These are phyloP conservation scores for Tetragnatha montana DNA, from an alignment of 2,888 invertebrate genomes.

Conservation along the genomic window DNA sequence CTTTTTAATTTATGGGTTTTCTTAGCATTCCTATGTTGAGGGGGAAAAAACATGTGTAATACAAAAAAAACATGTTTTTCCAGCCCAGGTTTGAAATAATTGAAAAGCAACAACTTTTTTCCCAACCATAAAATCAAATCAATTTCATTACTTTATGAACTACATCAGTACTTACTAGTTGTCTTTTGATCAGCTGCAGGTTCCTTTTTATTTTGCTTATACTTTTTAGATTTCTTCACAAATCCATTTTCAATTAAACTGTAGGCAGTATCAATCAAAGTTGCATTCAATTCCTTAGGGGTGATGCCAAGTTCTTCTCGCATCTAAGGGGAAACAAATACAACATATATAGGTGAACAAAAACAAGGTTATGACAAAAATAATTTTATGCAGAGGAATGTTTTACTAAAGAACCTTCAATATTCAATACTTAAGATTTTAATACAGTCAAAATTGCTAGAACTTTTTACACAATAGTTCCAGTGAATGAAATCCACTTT, in stretches of 20 bases:
- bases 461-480: too few species aligned
- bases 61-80: background rate
- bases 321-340: conserved; percentile 75
- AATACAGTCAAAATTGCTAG: too few species aligned
- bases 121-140: too few species aligned
- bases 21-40: background rate
- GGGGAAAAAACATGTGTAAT: background rate
- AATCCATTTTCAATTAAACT: conserved; percentile 78
- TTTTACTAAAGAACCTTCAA: too few species aligned
- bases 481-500: too few species aligned
- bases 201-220: conserved; percentile 70
- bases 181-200: conserved; percentile 35
- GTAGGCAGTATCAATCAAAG: conserved; percentile 79
- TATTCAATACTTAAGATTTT: too few species aligned
- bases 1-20: too few species aligned
- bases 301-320: conserved; percentile 77
- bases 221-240: conserved; percentile 75
- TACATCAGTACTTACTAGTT: conserved; percentile 9
- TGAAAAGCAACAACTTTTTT: background rate
- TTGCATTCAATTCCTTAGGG: conserved; percentile 76
- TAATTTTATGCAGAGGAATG: too few species aligned
- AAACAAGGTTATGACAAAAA: too few species aligned
- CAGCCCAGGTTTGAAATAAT: background rate
- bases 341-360: background rate
- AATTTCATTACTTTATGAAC: background rate